A percentile compares a stretch with the other conserved stretches of the same genome.
Conservation (phyloP, 2,113 vertebrate species). For the Dipodomys merriami region DNA sequence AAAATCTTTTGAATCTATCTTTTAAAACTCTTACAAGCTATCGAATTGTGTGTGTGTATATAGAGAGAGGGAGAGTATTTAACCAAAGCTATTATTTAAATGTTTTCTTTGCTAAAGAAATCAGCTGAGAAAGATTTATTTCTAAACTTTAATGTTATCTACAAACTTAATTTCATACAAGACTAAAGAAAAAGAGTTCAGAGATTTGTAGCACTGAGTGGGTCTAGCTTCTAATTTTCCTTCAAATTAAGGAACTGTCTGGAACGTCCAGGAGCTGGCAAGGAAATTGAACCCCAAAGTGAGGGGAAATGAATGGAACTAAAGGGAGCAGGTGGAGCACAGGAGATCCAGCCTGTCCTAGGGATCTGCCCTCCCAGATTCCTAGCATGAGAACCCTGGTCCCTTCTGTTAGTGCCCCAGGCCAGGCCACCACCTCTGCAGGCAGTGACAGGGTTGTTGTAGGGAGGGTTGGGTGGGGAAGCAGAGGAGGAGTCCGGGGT, state of each 20-base stretch:
- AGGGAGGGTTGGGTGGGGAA: not conserved
- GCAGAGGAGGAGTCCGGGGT: accelerated
- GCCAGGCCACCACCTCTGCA: not conserved
- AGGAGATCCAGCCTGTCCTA: not conserved
- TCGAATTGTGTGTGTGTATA: not conserved
- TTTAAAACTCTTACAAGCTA: conserved; percentile 44
- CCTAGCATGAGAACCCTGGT: not conserved
- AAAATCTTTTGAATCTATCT: conserved; percentile 11
- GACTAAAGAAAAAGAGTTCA: not conserved
- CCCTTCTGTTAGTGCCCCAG: not conserved
- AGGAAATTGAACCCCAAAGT: conserved; percentile 7
- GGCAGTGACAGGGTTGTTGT: not conserved
- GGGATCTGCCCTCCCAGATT: not conserved
- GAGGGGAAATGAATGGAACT: not conserved
- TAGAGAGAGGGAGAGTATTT: not conserved
- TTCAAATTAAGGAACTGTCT: not conserved
- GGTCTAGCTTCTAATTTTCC: not conserved
- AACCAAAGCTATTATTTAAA: conserved; percentile 32
- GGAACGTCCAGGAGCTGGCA: not conserved
- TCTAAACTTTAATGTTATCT: not conserved
- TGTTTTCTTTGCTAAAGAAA: conserved; percentile 5
- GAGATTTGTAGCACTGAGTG: not conserved
- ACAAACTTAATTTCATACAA: conserved; percentile 29
- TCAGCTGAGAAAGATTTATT: conserved; percentile 29
- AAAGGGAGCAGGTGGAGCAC: not conserved